Conservation (phyloP, 35 echinoderm and acorn worm species). For the Heliocidaris erythrogramma region DNA sequence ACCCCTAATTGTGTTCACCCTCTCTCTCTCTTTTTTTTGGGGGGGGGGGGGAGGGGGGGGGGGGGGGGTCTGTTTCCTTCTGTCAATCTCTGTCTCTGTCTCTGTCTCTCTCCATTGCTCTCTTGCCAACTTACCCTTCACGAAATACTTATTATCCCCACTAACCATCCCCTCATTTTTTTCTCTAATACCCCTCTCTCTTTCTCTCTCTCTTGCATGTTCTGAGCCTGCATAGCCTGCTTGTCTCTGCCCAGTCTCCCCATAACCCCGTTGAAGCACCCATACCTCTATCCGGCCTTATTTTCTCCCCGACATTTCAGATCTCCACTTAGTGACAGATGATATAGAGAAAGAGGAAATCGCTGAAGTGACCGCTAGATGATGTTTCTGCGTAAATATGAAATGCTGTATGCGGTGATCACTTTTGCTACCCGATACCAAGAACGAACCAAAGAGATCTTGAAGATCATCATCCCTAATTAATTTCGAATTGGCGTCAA, state of each 20-base stretch:
- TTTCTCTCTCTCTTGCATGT: too few species aligned
- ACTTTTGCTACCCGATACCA: not conserved
- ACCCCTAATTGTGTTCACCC: too few species aligned
- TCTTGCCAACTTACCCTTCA: not conserved
- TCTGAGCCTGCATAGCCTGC: too few species aligned
- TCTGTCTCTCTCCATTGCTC: not conserved
- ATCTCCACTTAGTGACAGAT: too few species aligned
- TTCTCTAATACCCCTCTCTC: too few species aligned
- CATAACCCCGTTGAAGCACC: too few species aligned
- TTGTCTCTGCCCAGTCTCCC: not conserved
- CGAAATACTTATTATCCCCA: too few species aligned
- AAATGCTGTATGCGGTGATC: not conserved
- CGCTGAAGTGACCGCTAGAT: not conserved
- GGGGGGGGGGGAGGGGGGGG: too few species aligned
- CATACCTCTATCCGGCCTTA: not conserved
- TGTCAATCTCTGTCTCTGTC: too few species aligned
- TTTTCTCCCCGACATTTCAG: not conserved
- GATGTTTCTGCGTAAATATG: not conserved
- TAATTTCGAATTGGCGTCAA: not conserved
- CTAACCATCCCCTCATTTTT: too few species aligned
- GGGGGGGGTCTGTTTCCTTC: too few species aligned
- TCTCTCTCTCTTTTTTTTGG: too few species aligned
- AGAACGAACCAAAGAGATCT: not conserved
- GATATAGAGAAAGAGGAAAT: not conserved
- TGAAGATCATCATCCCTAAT: not conserved